These are phyloP conservation scores for Caiman crocodilus DNA, from an alignment of 2,797 vertebrate genomes.

Conservation along the genomic window DNA sequence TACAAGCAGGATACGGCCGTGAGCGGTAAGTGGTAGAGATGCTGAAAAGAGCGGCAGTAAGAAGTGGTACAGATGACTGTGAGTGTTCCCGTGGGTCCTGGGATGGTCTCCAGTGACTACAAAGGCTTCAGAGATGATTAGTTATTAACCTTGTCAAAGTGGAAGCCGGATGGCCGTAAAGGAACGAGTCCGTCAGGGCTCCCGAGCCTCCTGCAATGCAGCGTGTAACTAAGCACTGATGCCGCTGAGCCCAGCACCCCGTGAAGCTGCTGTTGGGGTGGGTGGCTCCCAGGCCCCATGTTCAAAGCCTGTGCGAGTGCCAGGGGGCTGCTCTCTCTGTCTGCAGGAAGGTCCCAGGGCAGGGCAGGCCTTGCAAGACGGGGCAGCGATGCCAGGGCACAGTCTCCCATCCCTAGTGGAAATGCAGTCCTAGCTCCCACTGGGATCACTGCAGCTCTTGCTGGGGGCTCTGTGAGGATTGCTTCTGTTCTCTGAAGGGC, in stretches of 20 bases:
- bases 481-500: fast-evolving
- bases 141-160: neutral
- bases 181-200: neutral
- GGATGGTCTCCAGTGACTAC: neutral
- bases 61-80: neutral
- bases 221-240: neutral
- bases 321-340: fast-evolving
- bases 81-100: neutral
- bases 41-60: fast-evolving
- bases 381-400: neutral
- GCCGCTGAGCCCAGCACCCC: neutral
- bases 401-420: neutral
- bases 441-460: neutral
- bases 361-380: neutral
- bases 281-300: fast-evolving
- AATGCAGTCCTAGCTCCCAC: too few species aligned
- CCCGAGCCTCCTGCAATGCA: neutral
- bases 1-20: neutral
- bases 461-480: neutral
- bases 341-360: neutral
- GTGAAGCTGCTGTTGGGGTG: fast-evolving
- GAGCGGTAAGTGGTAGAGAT: neutral
- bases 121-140: neutral
- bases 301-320: neutral
- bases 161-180: neutral